Base-by-base conservation (phyloP, 2,113 vertebrate genomes). In the Scomber scombrus region DNA sequence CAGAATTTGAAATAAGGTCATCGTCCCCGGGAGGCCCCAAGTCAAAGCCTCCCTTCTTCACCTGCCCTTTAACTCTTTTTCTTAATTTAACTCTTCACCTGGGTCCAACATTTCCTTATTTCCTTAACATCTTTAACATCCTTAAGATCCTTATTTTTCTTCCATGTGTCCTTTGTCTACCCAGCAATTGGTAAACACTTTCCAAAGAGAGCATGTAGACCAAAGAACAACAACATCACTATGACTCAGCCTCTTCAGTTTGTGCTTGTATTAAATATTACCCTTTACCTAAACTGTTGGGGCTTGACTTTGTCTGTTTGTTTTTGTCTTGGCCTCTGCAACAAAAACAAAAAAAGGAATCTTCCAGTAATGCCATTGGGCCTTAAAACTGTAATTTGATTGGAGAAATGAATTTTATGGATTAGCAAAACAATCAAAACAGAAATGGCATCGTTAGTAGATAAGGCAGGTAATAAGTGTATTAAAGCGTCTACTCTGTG, bases 1-100 rank as follows among this genome's bases (percentile, higher is more conserved):
- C 93, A 94, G 95, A 96, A 95, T 96, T 96, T 94, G 93, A 95
- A 96, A 96, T 95, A 95, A 96, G 95, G 95, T 96, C 94, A 93
- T 88, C 89, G 85, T 90, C 95, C 93, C 89, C 93, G 71, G 95
- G 94, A 93, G 95, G 95, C 87, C 91, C 85, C 84, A 87, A 88
- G 56, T 96, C 97, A 96, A 96, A 96, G 94, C 93, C 74, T 87
- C 19, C 82, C 57, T 87, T 89, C 93, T 84, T 88, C 88, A 80
- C 86, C 91, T 95, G 94, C 92, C 94, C 93, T 95, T 96, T 94
- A 90, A 82, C 92, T 93, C 78, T 84, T 78, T 89, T 81, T 89
- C 88, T 87, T 89, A 86, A 91, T 84, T 87, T 81, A 86, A 86
- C 80, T 80, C 90, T 81, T 89, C 85, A 87, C 81, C 89, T 84